Percentiles rank a stretch among this genome's conserved stretches.
These are phyloP conservation scores for Embidobia sp. DNA, from an alignment of 2,888 invertebrate genomes.

Conservation along the genomic window DNA sequence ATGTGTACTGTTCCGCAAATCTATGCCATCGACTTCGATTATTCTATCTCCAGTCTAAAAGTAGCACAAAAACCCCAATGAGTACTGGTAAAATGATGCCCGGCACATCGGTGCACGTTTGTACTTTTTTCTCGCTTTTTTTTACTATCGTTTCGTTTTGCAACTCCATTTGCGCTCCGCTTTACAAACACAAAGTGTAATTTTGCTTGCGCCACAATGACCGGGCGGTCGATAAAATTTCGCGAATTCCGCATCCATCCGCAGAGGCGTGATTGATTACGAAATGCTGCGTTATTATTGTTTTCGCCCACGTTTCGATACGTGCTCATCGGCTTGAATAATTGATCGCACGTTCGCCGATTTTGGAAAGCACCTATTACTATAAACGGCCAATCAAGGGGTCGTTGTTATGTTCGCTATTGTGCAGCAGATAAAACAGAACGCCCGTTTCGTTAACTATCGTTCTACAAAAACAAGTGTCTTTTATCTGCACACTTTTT, in stretches of 20 bases:
- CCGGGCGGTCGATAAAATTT: constrained; percentile 2
- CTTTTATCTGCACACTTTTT: too few species aligned
- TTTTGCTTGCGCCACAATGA: background rate
- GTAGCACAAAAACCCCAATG: constrained; percentile 65
- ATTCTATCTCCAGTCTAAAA: constrained; percentile 93
- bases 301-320: constrained; percentile 10
- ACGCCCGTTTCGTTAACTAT: too few species aligned
- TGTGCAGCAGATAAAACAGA: constrained; percentile 3
- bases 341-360: constrained; percentile 21
- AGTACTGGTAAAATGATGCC: constrained; percentile 43
- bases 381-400: constrained; percentile 31
- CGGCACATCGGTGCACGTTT: constrained; percentile 9
- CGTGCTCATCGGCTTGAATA: constrained; percentile 23
- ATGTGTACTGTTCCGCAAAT: constrained; percentile 94
- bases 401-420: constrained; percentile 9
- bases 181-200: constrained; percentile 1
- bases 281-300: constrained; percentile 20
- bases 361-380: constrained; percentile 38
- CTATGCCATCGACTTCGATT: constrained; percentile 94
- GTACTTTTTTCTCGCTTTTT: constrained; percentile 10
- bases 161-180: too few species aligned
- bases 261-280: constrained; percentile 7
- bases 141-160: background rate
- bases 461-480: too few species aligned
- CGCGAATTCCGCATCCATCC: background rate